A percentile compares a stretch with the other conserved stretches of the same genome.
These are phyloP conservation scores for Tanytarsus gracilentus DNA, from an alignment of 2,888 invertebrate genomes.

Conservation along the genomic window DNA sequence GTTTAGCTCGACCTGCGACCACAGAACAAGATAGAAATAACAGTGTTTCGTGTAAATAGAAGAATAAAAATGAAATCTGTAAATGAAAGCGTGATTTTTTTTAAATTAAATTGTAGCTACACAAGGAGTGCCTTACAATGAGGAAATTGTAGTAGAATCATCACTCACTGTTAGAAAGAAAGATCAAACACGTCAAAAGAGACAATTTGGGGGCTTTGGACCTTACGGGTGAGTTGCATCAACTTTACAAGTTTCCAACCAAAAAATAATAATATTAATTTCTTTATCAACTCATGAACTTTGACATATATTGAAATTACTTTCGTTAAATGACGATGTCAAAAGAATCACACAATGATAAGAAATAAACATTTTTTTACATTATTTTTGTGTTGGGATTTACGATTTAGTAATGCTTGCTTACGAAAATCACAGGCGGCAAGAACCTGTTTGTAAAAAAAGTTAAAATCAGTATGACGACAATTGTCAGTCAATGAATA, in stretches of 20 bases:
- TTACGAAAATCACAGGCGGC: no score
- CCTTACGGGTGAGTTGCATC: background rate
- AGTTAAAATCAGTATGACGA: no score
- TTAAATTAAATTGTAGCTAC: slow-evolving; percentile 19
- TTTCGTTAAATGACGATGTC: no score
- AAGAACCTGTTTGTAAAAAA: no score
- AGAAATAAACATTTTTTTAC: no score
- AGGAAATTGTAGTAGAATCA: slow-evolving; percentile 47
- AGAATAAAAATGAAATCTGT: background rate
- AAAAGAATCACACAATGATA: no score
- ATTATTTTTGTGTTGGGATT: no score
- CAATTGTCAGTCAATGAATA: no score
- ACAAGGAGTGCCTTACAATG: slow-evolving; percentile 31
- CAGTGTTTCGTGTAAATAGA: background rate
- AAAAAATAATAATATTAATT: background rate
- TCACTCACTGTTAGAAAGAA: slow-evolving; percentile 44
- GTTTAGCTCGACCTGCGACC: background rate
- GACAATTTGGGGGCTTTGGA: slow-evolving; percentile 18
- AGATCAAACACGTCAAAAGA: slow-evolving; percentile 8
- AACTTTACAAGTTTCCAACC: background rate
- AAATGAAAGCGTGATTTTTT: background rate
- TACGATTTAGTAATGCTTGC: no score
- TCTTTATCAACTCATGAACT: background rate
- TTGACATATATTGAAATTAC: background rate
- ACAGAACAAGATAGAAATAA: background rate